Evolutionary conservation across 2,113 vertebrate genomes (phyloP), one percentile per base, ranked within the genome.

Genomic region (Coracopsis vasa): DNA sequence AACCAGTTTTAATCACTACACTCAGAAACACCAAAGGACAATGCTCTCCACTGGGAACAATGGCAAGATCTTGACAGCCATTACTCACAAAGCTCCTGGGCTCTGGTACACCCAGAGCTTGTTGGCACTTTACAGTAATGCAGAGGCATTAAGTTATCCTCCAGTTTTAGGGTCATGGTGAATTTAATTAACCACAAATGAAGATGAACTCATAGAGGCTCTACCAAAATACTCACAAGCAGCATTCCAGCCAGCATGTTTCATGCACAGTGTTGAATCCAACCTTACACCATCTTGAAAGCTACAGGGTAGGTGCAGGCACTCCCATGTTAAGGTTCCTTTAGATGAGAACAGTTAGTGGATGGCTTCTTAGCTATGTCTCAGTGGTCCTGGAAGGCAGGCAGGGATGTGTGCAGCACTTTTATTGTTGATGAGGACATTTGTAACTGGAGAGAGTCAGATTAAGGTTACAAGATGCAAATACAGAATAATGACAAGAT

Each of bases 151-250:
- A 86, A 75, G 41, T 48, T 94, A 51, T 53, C 45, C 74, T 80
- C 37, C 14, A 29, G 66, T 53, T 95, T 65, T 39, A 66, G 44
- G 58, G 51, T 81, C 79, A 72, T 41, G 18, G 73, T 81, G 81
- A 85, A 90, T 82, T 90, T 53, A 87, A 87, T 47, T 95, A 91
- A 85, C 62, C 53, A 82, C 47, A 80, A 92, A 85, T 65, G 75
- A 77, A 80, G 67, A 91, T 56, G 27, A 48, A 75, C 47, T 75
- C 65, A 39, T 21, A 75, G 35, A 79, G 14, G 27, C 3, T 29
- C 21, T 79, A 42, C 27, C 21, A 45, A 91, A 81, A 41, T 8
- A 60, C 16, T 48, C 7, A 2, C 58, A 62, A 61, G 37, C 25
- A 64, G 75, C 11, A 24, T 65, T 53, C 20, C 71, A 82, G 45